phyloP scores from a whole-genome alignment of 1,140 invertebrate species.

The Pseudachorutes palmiensis region DNA sequence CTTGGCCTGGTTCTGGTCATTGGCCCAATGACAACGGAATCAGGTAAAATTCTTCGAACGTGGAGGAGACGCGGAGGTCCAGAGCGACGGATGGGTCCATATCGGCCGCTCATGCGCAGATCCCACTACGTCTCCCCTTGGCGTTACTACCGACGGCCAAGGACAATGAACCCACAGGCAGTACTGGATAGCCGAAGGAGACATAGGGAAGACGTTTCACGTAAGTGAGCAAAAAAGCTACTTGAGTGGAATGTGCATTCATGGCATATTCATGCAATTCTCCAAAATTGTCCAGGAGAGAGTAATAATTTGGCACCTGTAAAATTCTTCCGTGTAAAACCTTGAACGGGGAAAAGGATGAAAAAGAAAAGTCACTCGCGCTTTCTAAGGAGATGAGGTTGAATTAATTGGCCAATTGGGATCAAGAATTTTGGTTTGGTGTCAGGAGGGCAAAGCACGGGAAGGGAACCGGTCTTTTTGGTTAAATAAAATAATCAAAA shows the following conservation, averaged over 20 bases:
- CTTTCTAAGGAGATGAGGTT: background rate
- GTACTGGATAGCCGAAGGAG: background rate
- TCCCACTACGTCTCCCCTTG: background rate
- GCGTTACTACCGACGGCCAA: background rate
- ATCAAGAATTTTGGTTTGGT: background rate
- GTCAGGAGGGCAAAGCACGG: slow-evolving; percentile 3
- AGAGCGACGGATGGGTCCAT: background rate
- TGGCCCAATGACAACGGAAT: background rate
- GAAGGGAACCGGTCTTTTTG: background rate
- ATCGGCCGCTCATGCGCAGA: background rate
- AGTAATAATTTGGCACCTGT: too few species aligned
- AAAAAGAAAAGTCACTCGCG: background rate
- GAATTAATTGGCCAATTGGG: background rate
- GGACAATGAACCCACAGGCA: background rate
- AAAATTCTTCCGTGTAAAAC: too few species aligned
- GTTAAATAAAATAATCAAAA: background rate
- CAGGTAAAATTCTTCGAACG: background rate
- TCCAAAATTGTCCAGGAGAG: background rate
- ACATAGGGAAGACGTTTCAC: background rate
- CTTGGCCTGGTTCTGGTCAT: background rate
- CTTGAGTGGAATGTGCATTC: too few species aligned
- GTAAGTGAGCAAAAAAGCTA: background rate
- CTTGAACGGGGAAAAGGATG: background rate
- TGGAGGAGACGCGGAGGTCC: background rate
- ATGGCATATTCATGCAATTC: too few species aligned